Base-by-base conservation (phyloP, 2,888 invertebrate genomes). In the Hemistola chrysoprasaria region DNA sequence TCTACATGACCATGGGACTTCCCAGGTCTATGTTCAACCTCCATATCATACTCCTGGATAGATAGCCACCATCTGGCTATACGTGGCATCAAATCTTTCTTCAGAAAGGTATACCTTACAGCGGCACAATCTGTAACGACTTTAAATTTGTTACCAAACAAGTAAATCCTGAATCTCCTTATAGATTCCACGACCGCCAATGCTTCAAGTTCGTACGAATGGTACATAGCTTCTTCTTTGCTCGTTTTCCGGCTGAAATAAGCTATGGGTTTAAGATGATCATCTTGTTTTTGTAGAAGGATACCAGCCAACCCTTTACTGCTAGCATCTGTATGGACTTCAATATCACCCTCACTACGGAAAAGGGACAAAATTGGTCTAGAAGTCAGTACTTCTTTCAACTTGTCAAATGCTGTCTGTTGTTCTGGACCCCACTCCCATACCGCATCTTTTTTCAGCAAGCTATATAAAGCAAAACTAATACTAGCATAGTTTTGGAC, bases 61-160 rank as follows among this genome's bases (percentile, higher is more conserved):
- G n/a, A n/a, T n/a, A n/a, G n/a, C 22, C 31, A 31, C 31, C 31
- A 31, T 5, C 31, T 10, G 2, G 22, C 31, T 22, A 31, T 22
- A 0, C 31, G 9, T 1, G 31, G 31, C 2, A 31, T 7, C 6
- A 31, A 6, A 11, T 22, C 31, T 4, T 6, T 10, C 6, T 31
- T 31, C 0, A 1, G 1, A 1, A 22, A 22, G 0, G 31, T 31
- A 5, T 1, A 1, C 4, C 11, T 10, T 1, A 31, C 1, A 4
- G 31, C 31, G 3, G 9, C n/a, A 11, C 31, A 31, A n/a, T 22
- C 31, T n/a, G 30, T 31, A 4, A 22, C 11, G 1, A 31, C 10
- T 3, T 10, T 31, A 22, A 31, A 31, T n/a, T n/a, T 6, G 3
- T 2, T 22, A 1, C 31, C 31, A 6, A 22, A n/a, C 22, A 31